Evolutionary conservation across 2,888 invertebrate species (phyloP).

Genomic region (Cephus rjabovi): DNA sequence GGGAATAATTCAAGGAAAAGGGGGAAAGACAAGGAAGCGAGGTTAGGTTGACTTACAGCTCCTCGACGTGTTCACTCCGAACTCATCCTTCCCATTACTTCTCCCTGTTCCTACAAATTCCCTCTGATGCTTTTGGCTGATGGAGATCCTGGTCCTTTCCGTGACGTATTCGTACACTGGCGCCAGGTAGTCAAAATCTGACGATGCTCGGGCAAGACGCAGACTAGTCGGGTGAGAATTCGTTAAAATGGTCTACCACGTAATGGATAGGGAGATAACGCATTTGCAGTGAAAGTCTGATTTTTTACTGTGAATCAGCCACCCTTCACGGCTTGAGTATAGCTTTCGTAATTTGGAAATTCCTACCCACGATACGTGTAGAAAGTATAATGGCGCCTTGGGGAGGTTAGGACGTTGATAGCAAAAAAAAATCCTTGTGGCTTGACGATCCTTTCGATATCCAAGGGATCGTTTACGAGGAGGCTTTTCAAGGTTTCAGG

Average conservation of each 20-base stretch:
- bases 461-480: neutral
- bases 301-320: no score
- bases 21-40: neutral
- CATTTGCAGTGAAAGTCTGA: no score
- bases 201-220: no score
- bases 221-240: no score
- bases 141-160: neutral
- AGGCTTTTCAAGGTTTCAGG: neutral
- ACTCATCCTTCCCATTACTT: neutral
- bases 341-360: neutral
- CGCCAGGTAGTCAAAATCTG: no score
- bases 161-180: no score
- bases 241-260: no score
- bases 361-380: neutral
- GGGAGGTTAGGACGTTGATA: neutral
- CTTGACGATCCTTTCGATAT: neutral
- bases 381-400: neutral
- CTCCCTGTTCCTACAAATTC: neutral
- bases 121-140: neutral
- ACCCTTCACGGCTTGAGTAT: no score
- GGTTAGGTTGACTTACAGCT: slow-evolving; percentile 8
- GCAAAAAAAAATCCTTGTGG: neutral
- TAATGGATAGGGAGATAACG: no score
- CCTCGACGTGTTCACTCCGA: slow-evolving; percentile 8
- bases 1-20: slow-evolving; percentile 8